Conservation (phyloP, 2,113 vertebrate species). For the Arizona elegans region DNA sequence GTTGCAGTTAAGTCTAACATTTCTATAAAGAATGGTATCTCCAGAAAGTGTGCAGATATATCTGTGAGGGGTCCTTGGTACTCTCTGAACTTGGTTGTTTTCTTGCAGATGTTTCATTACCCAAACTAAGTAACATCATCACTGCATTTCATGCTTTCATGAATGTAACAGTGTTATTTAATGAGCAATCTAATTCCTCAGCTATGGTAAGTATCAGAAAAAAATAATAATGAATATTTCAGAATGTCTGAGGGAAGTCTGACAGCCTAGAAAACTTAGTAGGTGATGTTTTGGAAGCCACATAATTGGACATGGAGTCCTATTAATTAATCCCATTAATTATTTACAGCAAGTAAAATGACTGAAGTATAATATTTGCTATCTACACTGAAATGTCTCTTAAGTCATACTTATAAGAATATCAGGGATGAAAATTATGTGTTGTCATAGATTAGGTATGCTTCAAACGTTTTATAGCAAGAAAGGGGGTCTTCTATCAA, state of each 20-base stretch:
- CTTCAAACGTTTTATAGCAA: neutral
- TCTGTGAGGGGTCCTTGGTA: neutral
- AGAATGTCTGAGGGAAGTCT: neutral
- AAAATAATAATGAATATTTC: neutral
- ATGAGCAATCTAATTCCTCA: neutral
- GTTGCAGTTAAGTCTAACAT: neutral
- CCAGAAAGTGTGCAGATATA: neutral
- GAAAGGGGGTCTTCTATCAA: constrained; percentile 1
- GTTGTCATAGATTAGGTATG: neutral
- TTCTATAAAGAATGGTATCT: neutral
- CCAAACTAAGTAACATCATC: neutral
- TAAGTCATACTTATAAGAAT: neutral
- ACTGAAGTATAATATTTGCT: neutral
- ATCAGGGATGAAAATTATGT: neutral
- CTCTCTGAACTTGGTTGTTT: neutral
- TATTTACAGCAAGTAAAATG: neutral
- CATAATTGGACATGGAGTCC: neutral
- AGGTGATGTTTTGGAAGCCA: neutral
- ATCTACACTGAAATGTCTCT: neutral
- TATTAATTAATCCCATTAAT: neutral
- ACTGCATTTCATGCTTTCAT: neutral
- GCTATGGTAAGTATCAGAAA: neutral
- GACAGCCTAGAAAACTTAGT: neutral
- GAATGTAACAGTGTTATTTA: neutral
- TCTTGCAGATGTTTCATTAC: neutral